A percentile compares a stretch with the other conserved stretches of the same genome.
phyloP scores from a whole-genome alignment of 2,113 vertebrate genomes.

The Ictalurus punctatus region DNA sequence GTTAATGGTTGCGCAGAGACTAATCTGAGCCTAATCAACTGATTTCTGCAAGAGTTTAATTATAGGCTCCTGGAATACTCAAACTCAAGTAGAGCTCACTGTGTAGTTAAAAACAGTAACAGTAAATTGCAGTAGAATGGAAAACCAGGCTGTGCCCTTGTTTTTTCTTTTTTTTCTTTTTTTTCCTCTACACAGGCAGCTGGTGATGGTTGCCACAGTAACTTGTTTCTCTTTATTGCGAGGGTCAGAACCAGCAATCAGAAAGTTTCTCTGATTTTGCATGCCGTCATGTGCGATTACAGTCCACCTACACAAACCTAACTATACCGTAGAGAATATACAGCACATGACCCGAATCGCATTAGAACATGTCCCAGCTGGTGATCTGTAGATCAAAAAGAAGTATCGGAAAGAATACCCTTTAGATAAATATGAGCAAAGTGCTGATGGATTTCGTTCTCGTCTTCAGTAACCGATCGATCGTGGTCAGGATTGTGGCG shows the following conservation, averaged over 20 bases:
- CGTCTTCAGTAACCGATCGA: not conserved
- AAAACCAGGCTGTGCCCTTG: conserved; percentile 14
- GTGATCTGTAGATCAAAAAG: not conserved
- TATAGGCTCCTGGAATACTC: conserved; percentile 44
- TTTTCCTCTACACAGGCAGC: conserved; percentile 41
- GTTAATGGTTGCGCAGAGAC: conserved; percentile 4
- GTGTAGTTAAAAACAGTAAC: conserved; percentile 17
- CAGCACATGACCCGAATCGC: conserved; percentile 11
- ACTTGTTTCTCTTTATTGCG: conserved; percentile 54
- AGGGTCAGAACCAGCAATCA: conserved; percentile 65
- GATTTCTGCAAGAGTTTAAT: conserved; percentile 49
- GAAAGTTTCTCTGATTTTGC: conserved; percentile 51
- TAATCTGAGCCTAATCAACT: conserved; percentile 48
- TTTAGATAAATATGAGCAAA: not conserved
- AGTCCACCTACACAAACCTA: conserved; percentile 67
- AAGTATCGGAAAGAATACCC: not conserved
- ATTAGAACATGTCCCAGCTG: not conserved
- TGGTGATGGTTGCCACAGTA: conserved; percentile 69
- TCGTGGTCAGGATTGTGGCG: not conserved
- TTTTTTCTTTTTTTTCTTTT: not conserved
- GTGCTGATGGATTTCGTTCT: not conserved
- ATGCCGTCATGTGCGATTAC: conserved; percentile 70
- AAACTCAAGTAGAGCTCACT: conserved; percentile 51
- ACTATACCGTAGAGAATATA: conserved; percentile 60
- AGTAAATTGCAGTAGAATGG: conserved; percentile 22